Conservation (phyloP, 1,140 invertebrate species). For the Magallana ariakensis region DNA sequence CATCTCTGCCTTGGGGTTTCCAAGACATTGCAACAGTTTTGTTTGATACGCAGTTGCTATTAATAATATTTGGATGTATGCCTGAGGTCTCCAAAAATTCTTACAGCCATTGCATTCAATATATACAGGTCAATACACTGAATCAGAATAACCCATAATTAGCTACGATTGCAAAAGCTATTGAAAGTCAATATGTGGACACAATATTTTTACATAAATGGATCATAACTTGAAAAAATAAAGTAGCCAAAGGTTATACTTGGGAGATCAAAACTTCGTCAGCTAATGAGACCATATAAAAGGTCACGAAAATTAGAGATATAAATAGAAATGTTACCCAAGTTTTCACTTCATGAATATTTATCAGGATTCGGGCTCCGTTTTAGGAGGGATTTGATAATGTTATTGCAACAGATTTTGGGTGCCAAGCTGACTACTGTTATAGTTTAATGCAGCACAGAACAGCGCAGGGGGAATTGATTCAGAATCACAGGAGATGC, state of each 20-base stretch:
- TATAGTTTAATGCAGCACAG: not conserved
- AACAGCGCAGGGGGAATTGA: constrained; percentile 1
- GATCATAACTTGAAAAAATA: not conserved
- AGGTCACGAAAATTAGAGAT: not conserved
- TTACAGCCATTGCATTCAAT: not conserved
- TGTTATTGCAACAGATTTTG: constrained; percentile 7
- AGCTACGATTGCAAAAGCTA: not conserved
- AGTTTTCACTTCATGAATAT: not conserved
- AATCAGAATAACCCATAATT: constrained; percentile 20
- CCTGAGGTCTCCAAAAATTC: not conserved
- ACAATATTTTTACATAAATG: not conserved
- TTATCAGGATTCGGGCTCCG: not conserved
- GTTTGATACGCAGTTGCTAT: too few species aligned
- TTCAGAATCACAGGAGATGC: not conserved
- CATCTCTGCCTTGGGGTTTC: not conserved
- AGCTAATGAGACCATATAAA: not conserved
- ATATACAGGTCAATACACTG: not conserved
- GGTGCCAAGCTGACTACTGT: not conserved
- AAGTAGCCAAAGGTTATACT: constrained; percentile 2
- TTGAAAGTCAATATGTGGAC: constrained; percentile 33
- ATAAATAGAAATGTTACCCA: not conserved
- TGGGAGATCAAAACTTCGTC: not conserved
- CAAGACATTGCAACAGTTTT: not conserved
- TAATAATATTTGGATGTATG: too few species aligned
- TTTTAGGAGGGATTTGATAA: constrained; percentile 25